phyloP scores from a whole-genome alignment of 2,888 invertebrate species.

The Nephrotoma flavescens region DNA sequence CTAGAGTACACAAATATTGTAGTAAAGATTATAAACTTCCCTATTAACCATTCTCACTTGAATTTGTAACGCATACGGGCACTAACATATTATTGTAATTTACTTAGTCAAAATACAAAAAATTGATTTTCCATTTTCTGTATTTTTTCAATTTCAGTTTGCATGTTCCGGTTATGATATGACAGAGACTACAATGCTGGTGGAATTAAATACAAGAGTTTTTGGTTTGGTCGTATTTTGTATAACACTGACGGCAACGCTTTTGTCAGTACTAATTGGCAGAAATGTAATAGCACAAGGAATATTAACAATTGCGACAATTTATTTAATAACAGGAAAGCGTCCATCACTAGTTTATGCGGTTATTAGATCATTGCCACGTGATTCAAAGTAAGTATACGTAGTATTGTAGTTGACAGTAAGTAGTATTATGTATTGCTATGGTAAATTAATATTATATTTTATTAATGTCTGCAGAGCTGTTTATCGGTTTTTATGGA shows the following conservation, averaged over 20 bases:
- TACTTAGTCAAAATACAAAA: not conserved
- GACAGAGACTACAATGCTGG: constrained; percentile 13
- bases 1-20: not conserved
- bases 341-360: constrained; percentile 21
- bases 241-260: constrained; percentile 18
- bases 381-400: constrained; percentile 27
- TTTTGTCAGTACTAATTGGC: constrained; percentile 16
- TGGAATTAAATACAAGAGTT: constrained; percentile 25
- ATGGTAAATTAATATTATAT: not conserved
- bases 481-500: constrained; percentile 34
- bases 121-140: not conserved
- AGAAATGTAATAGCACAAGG: constrained; percentile 19
- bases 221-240: constrained; percentile 21
- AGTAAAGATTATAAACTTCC: not conserved
- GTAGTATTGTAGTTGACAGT: constrained; percentile 4
- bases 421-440: not conserved
- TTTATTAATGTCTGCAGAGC: constrained; percentile 33
- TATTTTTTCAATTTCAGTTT: not conserved
- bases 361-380: constrained; percentile 18
- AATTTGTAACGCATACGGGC: not conserved
- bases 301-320: constrained; percentile 17
- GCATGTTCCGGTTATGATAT: not conserved
- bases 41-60: not conserved
- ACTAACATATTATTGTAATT: not conserved
- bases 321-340: constrained; percentile 22